These are phyloP conservation scores for Harlomillsia oculata DNA, from an alignment of 1,140 invertebrate species.

Conservation along the genomic window DNA sequence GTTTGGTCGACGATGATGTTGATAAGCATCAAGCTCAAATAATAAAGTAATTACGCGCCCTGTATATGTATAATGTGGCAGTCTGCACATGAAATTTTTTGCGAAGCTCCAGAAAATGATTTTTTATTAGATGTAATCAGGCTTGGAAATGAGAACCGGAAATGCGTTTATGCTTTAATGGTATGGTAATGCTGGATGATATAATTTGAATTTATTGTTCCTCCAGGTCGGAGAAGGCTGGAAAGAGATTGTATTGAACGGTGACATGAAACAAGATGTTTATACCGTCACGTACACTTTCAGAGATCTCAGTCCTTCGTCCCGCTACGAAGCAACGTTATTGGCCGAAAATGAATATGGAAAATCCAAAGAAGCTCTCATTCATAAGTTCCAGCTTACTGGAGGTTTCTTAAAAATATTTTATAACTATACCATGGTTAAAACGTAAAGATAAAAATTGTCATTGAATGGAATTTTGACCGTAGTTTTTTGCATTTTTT, in stretches of 20 bases:
- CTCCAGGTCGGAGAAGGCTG: too few species aligned
- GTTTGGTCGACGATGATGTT: too few species aligned
- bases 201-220: too few species aligned
- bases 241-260: conserved; percentile 2
- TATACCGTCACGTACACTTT: conserved; percentile 20
- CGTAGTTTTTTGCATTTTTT: background rate
- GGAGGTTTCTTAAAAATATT: conserved; percentile 8
- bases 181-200: too few species aligned
- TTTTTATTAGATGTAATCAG: too few species aligned
- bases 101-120: too few species aligned
- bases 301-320: conserved; percentile 17
- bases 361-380: conserved; percentile 9
- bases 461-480: background rate
- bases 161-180: too few species aligned
- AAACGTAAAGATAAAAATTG: background rate
- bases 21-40: too few species aligned
- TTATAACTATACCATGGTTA: background rate
- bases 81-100: too few species aligned
- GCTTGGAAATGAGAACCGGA: too few species aligned
- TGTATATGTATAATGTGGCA: too few species aligned
- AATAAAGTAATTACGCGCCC: too few species aligned
- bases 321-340: conserved; percentile 23
- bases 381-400: conserved; percentile 19
- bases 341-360: conserved; percentile 12
- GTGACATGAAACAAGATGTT: conserved; percentile 3